Conservation (phyloP, 2,888 invertebrate genomes). For the Tachina grossa region DNA sequence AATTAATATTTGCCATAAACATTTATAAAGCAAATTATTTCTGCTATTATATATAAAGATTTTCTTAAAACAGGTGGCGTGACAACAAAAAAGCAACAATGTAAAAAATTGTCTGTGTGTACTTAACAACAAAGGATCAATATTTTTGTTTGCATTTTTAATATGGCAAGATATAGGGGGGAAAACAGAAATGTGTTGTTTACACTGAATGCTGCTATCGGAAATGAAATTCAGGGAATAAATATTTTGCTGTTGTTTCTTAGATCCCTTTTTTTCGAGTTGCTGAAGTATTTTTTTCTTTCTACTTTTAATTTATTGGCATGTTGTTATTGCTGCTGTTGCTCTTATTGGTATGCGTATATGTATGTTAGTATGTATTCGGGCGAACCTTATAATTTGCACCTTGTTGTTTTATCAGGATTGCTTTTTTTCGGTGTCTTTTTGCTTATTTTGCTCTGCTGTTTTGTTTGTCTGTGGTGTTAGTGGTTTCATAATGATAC, state of each 20-base stretch:
- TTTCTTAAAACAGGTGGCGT: constrained; percentile 29
- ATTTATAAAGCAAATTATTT: constrained; percentile 1
- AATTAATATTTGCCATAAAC: background rate
- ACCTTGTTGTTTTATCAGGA: constrained; percentile 59
- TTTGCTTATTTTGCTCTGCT: background rate
- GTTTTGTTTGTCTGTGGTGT: constrained; percentile 48
- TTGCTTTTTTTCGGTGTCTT: constrained; percentile 8
- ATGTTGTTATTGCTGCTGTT: constrained; percentile 1
- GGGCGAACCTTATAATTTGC: constrained; percentile 62
- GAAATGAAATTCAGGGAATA: constrained; percentile 48
- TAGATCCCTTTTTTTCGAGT: constrained; percentile 20
- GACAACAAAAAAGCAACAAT: background rate
- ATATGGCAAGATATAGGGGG: constrained; percentile 19
- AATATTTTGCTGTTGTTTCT: constrained; percentile 20
- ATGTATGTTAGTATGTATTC: background rate
- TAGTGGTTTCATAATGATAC: constrained; percentile 47
- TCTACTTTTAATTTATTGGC: constrained; percentile 4
- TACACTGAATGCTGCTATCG: constrained; percentile 22
- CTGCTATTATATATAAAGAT: background rate
- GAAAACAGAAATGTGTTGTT: constrained; percentile 24
- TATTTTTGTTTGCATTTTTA: constrained; percentile 25
- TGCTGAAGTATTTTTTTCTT: background rate
- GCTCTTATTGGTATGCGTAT: background rate
- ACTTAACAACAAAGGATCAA: constrained; percentile 12
- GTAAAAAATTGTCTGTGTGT: background rate